Conservation (phyloP, 1,140 invertebrate genomes). For the Caligus rogercresseyi region DNA sequence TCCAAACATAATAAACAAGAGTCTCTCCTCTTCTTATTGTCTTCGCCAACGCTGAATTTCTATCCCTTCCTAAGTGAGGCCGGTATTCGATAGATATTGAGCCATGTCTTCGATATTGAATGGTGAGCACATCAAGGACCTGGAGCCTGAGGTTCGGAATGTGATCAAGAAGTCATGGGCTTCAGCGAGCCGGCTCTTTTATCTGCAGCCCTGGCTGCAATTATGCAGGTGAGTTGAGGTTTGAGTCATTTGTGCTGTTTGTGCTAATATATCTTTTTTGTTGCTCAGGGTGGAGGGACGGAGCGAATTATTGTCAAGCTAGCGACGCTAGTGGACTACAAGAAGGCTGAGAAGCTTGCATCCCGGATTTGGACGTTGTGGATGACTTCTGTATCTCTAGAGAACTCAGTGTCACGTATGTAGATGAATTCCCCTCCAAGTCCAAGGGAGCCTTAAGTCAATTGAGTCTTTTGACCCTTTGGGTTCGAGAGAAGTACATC, state of each 20-base stretch:
- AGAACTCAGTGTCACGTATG: neutral
- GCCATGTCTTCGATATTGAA: slow-evolving; percentile 1
- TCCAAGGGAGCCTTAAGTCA: no score
- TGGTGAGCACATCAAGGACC: neutral
- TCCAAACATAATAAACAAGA: no score
- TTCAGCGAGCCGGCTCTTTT: slow-evolving; percentile 9
- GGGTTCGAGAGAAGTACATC: no score
- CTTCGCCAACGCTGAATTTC: no score
- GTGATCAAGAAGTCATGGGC: slow-evolving; percentile 2
- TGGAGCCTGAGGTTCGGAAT: slow-evolving; percentile 7
- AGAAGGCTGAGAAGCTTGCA: slow-evolving; percentile 3
- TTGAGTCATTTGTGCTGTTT: neutral
- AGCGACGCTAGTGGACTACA: slow-evolving; percentile 1
- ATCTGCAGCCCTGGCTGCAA: neutral
- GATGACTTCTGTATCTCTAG: slow-evolving; percentile 7
- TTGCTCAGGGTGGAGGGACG: neutral
- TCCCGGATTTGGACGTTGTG: slow-evolving; percentile 5
- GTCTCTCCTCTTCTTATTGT: no score
- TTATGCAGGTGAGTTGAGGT: neutral
- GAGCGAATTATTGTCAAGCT: neutral
- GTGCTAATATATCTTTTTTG: neutral
- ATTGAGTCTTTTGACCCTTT: no score
- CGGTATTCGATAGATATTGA: no score
- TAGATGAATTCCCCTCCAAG: no score
- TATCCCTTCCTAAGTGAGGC: no score